Conservation (phyloP, 2,113 vertebrate genomes). For the Tauraco erythrolophus region DNA sequence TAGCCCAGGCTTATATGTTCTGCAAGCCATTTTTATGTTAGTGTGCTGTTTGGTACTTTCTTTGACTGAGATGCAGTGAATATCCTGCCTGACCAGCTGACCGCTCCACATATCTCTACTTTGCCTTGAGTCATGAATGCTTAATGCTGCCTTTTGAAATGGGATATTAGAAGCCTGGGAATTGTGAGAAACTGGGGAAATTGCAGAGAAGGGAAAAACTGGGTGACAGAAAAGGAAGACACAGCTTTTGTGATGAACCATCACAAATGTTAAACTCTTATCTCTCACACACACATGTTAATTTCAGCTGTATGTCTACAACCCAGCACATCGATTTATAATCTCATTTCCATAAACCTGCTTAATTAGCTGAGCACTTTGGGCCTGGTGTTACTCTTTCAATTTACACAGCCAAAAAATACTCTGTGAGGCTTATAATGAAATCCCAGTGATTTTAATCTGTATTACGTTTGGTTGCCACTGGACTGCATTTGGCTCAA, state of each 20-base stretch:
- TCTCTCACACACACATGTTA: not conserved
- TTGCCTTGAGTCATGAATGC: not conserved
- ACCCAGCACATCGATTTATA: not conserved
- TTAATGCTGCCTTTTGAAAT: not conserved
- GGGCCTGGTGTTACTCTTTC: not conserved
- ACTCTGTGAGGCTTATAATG: not conserved
- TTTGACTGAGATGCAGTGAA: not conserved
- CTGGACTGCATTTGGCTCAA: not conserved
- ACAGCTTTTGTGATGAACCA: not conserved
- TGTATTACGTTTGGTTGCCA: not conserved
- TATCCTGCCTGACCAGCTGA: not conserved
- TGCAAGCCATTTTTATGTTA: not conserved
- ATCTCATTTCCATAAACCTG: not conserved
- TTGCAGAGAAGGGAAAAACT: not conserved
- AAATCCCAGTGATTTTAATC: not conserved
- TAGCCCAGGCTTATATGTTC: not conserved
- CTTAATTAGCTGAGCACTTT: slow-evolving; percentile 12
- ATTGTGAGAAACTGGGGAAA: not conserved
- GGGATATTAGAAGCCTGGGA: not conserved
- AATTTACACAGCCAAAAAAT: not conserved
- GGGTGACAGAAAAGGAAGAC: not conserved
- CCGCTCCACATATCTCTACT: not conserved
- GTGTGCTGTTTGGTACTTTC: not conserved
- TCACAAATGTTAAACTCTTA: not conserved
- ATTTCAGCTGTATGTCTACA: not conserved